phyloP scores from a whole-genome alignment of 1,140 invertebrate species.

The Pseudomyrmex flavicornis region DNA sequence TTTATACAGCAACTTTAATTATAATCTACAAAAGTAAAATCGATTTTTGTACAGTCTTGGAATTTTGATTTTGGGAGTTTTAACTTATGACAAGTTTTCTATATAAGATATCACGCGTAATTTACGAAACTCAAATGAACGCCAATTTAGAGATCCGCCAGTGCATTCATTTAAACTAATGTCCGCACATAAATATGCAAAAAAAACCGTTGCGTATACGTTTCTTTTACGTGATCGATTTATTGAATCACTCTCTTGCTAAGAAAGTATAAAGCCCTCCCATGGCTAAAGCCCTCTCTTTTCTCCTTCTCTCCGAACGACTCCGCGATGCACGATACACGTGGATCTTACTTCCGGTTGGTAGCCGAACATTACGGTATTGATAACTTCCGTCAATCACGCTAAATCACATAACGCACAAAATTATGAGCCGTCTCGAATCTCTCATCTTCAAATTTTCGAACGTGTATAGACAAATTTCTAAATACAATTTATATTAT shows the following conservation, averaged over 20 bases:
- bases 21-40: not conserved
- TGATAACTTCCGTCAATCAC: slow-evolving; percentile 78
- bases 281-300: slow-evolving; percentile 36
- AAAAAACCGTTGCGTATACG: slow-evolving; percentile 67
- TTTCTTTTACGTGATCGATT: slow-evolving; percentile 76
- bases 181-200: slow-evolving; percentile 62
- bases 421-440: slow-evolving; percentile 15
- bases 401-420: slow-evolving; percentile 35
- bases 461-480: not conserved
- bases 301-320: slow-evolving; percentile 32
- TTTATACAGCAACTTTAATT: too few relatives aligned
- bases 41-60: not conserved
- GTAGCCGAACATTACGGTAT: slow-evolving; percentile 80
- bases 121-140: slow-evolving; percentile 6
- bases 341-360: slow-evolving; percentile 77
- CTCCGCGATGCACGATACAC: slow-evolving; percentile 75
- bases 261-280: slow-evolving; percentile 66
- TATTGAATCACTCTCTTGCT: slow-evolving; percentile 67
- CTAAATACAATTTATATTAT: too few relatives aligned
- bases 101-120: not conserved
- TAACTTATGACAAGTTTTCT: not conserved
- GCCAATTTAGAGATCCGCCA: slow-evolving; percentile 2
- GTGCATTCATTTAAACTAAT: slow-evolving; percentile 61
- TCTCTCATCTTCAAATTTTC: not conserved
- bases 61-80: not conserved